phyloP scores from a whole-genome alignment of 2,113 vertebrate species.

The Lichenostomus cassidix region DNA sequence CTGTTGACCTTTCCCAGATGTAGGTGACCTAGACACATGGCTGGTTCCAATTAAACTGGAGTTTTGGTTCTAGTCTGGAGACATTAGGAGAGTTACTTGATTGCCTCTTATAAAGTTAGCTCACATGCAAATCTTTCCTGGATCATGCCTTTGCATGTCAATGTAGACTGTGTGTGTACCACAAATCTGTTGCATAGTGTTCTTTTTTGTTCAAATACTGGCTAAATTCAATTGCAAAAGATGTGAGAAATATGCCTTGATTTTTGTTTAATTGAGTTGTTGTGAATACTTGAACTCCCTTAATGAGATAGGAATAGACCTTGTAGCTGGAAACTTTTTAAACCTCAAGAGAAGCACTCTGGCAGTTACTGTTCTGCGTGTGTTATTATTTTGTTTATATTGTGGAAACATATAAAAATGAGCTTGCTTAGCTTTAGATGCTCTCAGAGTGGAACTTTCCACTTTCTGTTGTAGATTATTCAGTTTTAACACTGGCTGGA shows the following conservation, averaged over 20 bases:
- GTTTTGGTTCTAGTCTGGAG: not conserved
- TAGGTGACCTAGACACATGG: not conserved
- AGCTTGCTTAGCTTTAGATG: not conserved
- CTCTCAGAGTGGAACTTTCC: not conserved
- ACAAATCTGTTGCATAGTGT: not conserved
- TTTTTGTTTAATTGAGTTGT: not conserved
- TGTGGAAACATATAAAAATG: not conserved
- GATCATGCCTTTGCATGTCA: not conserved
- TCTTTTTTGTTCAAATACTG: not conserved
- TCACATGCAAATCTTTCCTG: not conserved
- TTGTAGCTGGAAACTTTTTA: not conserved
- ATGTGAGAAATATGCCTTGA: not conserved
- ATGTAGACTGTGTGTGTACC: not conserved
- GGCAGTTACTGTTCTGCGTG: not conserved
- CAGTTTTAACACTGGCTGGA: not conserved
- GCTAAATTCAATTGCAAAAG: not conserved
- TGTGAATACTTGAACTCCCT: not conserved
- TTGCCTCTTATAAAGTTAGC: not conserved
- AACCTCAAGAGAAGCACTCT: not conserved
- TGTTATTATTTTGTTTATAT: constrained; percentile 10
- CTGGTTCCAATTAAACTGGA: not conserved
- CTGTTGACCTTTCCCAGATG: not conserved
- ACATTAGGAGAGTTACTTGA: not conserved
- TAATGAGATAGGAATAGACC: not conserved
- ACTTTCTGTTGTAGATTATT: not conserved